Base-by-base conservation (phyloP, 2,888 invertebrate genomes). In the Cryptophagus acutangulus region DNA sequence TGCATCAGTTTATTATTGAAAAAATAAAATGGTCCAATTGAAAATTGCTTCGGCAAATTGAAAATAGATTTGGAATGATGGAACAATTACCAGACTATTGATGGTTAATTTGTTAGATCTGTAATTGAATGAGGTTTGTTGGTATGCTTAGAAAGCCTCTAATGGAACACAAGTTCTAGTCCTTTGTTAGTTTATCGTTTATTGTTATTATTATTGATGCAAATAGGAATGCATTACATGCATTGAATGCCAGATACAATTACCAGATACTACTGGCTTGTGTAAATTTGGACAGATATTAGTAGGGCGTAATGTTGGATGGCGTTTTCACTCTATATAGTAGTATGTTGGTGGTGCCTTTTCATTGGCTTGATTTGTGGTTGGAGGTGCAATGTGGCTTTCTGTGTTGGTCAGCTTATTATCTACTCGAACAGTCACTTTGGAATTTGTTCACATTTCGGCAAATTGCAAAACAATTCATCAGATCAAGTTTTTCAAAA, bases 281-380 rank as follows among this genome's bases (percentile, higher is more conserved):
- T 8, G 9, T 20, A 26, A 3, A n/a, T 26, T 12, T 26, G 12
- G 10, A 6, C 26, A 9, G 20, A 13, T 26, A 26, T 26, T 26
- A 26, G 26, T 8, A 12, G n/a, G n/a, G n/a, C 12, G 26, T 12
- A 26, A 12, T 26, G 26, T n/a, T 26, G 26, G 12, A 26, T 26
- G 26, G 26, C 26, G 12, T 26, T 26, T 26, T 26, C 26, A 26
- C 10, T 26, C 12, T 26, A n/a, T n/a, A 26, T 26, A 13, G 26
- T 4, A 4, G 3, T 26, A 26, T 26, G 26, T 26, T 26, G 26
- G 12, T 26, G 12, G 26, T 26, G 33, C 42, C 45, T 45, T 45
- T 48, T 47, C 43, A 44, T 48, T 31, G 30, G 36, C 29, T 41
- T 50, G 48, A 48, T 48, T 48, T 49, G 48, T 48, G 42, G 46